Evolutionary conservation across 2,797 vertebrate species (phyloP).

Genomic region (Cuniculus paca): DNA sequence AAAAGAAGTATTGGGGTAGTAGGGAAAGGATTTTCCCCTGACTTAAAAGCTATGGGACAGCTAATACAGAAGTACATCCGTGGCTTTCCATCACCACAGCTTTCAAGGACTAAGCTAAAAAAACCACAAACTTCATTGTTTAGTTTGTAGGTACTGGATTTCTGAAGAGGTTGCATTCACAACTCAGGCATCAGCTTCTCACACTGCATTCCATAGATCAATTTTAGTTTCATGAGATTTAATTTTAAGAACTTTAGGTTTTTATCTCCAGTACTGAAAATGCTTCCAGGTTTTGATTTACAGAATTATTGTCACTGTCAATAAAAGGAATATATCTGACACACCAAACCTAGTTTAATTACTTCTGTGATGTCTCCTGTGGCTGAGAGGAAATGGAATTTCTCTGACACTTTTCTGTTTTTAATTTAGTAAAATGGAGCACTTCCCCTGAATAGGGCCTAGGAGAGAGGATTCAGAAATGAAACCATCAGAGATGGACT

Average conservation of each 20-base stretch:
- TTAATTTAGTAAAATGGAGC: constrained; percentile 83
- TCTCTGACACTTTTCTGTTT: constrained; percentile 83
- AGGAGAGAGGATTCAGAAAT: constrained; percentile 68
- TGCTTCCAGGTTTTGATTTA: constrained; percentile 85
- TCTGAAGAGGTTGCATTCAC: constrained; percentile 56
- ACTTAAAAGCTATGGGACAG: neutral
- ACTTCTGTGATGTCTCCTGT: constrained; percentile 83
- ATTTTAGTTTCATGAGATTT: constrained; percentile 82
- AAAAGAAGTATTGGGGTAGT: neutral
- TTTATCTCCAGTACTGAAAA: constrained; percentile 84
- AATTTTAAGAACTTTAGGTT: constrained; percentile 80
- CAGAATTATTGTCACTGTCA: constrained; percentile 85
- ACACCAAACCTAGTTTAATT: constrained; percentile 86
- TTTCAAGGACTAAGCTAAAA: neutral
- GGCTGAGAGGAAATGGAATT: constrained; percentile 70
- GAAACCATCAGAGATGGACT: constrained; percentile 29
- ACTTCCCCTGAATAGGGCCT: constrained; percentile 54
- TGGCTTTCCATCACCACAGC: neutral
- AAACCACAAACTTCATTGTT: neutral
- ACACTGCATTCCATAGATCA: constrained; percentile 62
- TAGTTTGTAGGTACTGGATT: constrained; percentile 33
- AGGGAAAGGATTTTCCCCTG: neutral
- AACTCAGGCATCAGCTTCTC: constrained; percentile 42
- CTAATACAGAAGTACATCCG: neutral
- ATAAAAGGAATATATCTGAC: constrained; percentile 85